Conservation (phyloP, 2,797 vertebrate genomes). For the Amazona finschi region DNA sequence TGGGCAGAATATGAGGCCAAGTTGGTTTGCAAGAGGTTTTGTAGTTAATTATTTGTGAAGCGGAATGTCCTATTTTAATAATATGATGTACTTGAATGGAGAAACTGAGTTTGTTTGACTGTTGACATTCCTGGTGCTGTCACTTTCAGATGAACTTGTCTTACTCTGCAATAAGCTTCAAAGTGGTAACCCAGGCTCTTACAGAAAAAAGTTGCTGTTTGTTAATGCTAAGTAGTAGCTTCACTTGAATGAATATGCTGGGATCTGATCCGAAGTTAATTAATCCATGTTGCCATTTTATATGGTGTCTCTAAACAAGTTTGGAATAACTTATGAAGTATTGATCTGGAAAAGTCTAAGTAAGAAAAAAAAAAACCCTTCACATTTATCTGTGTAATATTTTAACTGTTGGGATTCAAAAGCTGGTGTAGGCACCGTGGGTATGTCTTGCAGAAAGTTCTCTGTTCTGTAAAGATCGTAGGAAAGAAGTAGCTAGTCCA, state of each 20-base stretch:
- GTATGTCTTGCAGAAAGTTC: not conserved
- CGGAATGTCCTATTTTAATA: not conserved
- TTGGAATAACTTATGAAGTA: not conserved
- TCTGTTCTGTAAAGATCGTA: not conserved
- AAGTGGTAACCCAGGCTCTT: not conserved
- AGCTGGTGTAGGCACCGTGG: not conserved
- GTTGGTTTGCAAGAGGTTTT: slow-evolving; percentile 2
- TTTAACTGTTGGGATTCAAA: not conserved
- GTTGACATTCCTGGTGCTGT: not conserved
- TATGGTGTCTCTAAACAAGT: not conserved
- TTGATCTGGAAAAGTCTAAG: not conserved
- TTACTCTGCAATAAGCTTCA: not conserved
- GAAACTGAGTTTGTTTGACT: not conserved
- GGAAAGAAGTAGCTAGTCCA: not conserved
- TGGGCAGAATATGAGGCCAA: not conserved
- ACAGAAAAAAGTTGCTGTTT: not conserved
- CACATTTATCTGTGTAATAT: not conserved
- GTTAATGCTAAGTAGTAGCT: not conserved
- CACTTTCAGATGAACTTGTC: not conserved
- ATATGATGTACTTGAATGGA: not conserved
- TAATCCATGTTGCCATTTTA: not conserved
- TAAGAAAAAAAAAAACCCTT: not conserved
- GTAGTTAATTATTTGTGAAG: not conserved
- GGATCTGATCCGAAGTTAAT: not conserved
- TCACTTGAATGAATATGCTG: not conserved